Evolutionary conservation across 1,140 invertebrate genomes (phyloP).

Genomic region (Eueides isabella): DNA sequence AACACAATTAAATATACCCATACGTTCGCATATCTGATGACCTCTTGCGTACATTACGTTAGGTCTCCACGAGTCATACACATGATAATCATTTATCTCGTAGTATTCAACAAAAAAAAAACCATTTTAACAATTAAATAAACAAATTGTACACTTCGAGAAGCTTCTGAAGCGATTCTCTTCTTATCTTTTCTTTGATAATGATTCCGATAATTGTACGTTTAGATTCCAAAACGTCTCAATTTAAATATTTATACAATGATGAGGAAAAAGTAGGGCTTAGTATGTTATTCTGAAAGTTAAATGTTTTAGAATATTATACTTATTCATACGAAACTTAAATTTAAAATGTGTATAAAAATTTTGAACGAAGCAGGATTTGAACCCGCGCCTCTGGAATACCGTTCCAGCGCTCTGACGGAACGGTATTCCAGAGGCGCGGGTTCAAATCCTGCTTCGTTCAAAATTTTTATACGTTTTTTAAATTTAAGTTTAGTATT

Average conservation of each 20-base stretch:
- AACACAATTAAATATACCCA: neutral
- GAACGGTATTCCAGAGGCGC: too few species aligned
- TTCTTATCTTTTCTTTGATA: slow-evolving; percentile 1
- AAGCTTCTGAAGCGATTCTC: neutral
- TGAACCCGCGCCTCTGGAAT: too few species aligned
- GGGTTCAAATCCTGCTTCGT: too few species aligned
- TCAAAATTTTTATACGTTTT: too few species aligned
- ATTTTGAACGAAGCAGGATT: too few species aligned
- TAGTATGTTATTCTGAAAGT: too few species aligned
- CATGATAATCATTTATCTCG: slow-evolving; percentile 25
- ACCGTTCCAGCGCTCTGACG: too few species aligned
- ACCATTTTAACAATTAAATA: neutral
- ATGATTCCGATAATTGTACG: neutral
- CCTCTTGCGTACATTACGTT: slow-evolving; percentile 14
- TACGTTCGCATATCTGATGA: slow-evolving; percentile 5
- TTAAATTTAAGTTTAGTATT: too few species aligned
- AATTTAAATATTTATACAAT: neutral
- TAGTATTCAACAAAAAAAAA: neutral
- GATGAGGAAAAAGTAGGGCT: too few species aligned
- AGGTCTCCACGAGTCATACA: slow-evolving; percentile 17
- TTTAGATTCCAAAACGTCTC: neutral
- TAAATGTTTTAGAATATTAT: too few species aligned
- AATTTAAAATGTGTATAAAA: too few species aligned
- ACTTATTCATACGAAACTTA: too few species aligned
- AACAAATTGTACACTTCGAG: neutral